Evolutionary conservation across 2,888 invertebrate species (phyloP).

Genomic region (Arrhopalites spinosus): DNA sequence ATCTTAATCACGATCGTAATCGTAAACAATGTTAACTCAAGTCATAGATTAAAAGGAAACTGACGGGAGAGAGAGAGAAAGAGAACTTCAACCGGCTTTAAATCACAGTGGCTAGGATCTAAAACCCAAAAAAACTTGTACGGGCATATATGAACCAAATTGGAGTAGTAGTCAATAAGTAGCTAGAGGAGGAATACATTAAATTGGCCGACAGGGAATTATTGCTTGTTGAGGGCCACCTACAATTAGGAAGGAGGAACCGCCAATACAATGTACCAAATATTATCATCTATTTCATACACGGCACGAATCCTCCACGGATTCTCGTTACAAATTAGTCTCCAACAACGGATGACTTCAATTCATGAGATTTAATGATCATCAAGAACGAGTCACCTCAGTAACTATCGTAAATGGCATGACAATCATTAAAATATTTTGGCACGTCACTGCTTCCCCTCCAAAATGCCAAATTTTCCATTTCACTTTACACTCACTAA

Average conservation of each 20-base stretch:
- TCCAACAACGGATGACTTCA: background rate
- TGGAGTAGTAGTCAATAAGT: background rate
- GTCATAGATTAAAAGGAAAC: background rate
- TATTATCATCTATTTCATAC: too few species aligned
- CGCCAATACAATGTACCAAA: background rate
- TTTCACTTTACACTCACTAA: too few species aligned
- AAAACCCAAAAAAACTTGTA: background rate
- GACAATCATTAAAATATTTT: background rate
- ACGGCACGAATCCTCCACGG: background rate
- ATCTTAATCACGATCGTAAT: background rate
- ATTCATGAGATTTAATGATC: background rate
- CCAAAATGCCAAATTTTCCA: too few species aligned
- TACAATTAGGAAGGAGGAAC: background rate
- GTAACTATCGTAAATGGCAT: background rate
- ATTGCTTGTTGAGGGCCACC: background rate
- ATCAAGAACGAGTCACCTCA: background rate
- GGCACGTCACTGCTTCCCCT: too few species aligned
- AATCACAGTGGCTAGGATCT: background rate
- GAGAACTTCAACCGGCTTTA: background rate
- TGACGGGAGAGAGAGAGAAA: slow-evolving; percentile 8
- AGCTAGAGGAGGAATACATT: slow-evolving; percentile 10
- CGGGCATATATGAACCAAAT: too few species aligned
- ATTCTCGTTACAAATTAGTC: background rate
- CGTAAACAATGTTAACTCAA: slow-evolving; percentile 1
- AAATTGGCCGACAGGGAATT: slow-evolving; percentile 6